Base-by-base conservation (phyloP, 2,888 invertebrate genomes). In the Pantelozetes paolii region DNA sequence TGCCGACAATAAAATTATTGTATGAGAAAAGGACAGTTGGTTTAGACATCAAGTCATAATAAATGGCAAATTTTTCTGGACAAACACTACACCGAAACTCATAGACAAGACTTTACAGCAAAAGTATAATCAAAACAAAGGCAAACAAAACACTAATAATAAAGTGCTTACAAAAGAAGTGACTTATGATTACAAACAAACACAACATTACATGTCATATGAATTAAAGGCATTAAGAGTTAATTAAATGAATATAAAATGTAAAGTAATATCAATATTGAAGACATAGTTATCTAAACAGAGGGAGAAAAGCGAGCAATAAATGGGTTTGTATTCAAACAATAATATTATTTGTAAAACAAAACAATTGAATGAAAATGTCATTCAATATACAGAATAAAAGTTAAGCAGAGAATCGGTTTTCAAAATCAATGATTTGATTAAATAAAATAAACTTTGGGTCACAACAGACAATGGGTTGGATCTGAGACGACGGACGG, bases 321-420 rank as follows among this genome's bases (percentile, higher is more conserved):
- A 48, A 69, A 72, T 45, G 64, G 54, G 72, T 23, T 75, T 74
- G 72, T 42, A 74, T 36, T 36, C 6, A 36, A 36, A 59, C 74
- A 69, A 73, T 69, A 74, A 71, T 74, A 73, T 75, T 71, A 77
- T 36, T 80, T 79, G 80, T 71, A 77, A 20, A 75, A 40, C 32
- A 15, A 42, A 82, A 83, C n/a, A 72, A 71, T 36, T n/a, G 9
- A 48, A 48, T 71, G 9, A 8, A 67, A n/a, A 26, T 26, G 30
- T 30, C 23, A 26, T 28, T 67, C 11, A 5, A 67, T 20, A 13
- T n/a, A 67, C 5, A 67, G 11, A 28, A 23, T 18, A 62, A 62
- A 18, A 62, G n/a, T n/a, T n/a, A n/a, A n/a, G n/a, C n/a, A n/a
- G n/a, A n/a, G n/a, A n/a, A n/a, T n/a, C n/a, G n/a, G n/a, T n/a